A percentile compares a stretch with the other conserved stretches of the same genome.
Evolutionary conservation across 37 sponge, comb jelly and placozoan genomes (phyloP).

Genomic region (Crambe crambe): DNA sequence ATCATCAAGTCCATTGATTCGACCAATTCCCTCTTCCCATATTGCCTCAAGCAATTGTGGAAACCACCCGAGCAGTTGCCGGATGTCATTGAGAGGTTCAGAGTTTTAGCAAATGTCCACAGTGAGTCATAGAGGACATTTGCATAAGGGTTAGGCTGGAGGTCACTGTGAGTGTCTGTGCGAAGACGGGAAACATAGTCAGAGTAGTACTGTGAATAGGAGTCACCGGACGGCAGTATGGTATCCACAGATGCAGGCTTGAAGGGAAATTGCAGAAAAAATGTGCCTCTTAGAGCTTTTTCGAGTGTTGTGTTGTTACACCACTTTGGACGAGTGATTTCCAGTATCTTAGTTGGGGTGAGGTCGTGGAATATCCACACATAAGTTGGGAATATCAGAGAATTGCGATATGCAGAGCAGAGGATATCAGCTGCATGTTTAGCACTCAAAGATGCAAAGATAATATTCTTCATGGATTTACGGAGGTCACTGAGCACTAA

Average conservation of each 20-base stretch:
- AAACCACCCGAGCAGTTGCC: background rate
- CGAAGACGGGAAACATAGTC: background rate
- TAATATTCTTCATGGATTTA: background rate
- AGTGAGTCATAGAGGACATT: conserved; percentile 22
- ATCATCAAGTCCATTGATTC: background rate
- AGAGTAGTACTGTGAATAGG: background rate
- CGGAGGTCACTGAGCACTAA: background rate
- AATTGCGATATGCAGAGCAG: background rate
- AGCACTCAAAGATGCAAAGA: background rate
- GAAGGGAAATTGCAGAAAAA: background rate
- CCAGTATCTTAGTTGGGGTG: background rate
- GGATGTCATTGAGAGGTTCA: background rate
- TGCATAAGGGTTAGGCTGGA: conserved; percentile 4
- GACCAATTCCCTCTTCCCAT: background rate
- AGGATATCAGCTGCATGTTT: background rate
- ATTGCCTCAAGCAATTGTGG: background rate
- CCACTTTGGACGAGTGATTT: background rate
- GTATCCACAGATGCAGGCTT: background rate
- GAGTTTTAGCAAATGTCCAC: conserved; percentile 11
- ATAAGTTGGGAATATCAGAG: background rate
- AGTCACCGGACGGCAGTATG: background rate
- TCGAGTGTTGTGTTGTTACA: background rate
- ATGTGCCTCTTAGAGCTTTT: background rate
- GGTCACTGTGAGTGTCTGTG: background rate
- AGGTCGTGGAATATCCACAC: conserved; percentile 16